phyloP scores from a whole-genome alignment of 2,797 vertebrate genomes.

The Poeciliopsis presidionis region DNA sequence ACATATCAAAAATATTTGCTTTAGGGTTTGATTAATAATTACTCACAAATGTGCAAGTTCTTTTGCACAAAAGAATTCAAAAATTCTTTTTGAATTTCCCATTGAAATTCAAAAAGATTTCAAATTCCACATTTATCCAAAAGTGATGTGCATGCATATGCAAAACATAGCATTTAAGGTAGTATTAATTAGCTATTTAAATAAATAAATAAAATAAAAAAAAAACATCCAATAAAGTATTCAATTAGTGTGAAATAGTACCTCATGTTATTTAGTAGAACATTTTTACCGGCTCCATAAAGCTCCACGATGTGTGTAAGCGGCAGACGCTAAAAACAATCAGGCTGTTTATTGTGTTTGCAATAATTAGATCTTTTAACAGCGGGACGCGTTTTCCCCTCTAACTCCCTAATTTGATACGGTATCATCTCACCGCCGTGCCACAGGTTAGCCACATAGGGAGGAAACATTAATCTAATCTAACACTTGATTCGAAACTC shows the following conservation, averaged over 20 bases:
- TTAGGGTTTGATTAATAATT: neutral
- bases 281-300: conserved; percentile 7
- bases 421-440: conserved; percentile 61
- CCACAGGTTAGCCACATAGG: conserved; percentile 75
- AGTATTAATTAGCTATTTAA: neutral
- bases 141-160: no score
- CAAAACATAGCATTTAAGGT: neutral
- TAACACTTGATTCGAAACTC: conserved; percentile 78
- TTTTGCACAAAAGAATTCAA: no score
- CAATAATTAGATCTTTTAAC: conserved; percentile 76
- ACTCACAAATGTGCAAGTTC: neutral
- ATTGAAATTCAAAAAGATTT: neutral
- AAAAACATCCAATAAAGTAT: neutral
- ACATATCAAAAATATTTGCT: neutral
- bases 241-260: neutral
- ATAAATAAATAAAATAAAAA: no score
- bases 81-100: no score
- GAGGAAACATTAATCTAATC: conserved; percentile 79
- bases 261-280: neutral
- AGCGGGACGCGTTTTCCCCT: conserved; percentile 64
- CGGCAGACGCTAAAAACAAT: conserved; percentile 72
- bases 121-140: no score
- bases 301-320: conserved; percentile 16
- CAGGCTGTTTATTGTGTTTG: conserved; percentile 77
- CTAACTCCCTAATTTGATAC: conserved; percentile 79